phyloP scores from a whole-genome alignment of 2,797 vertebrate genomes.

The Macropus fuliginosus region DNA sequence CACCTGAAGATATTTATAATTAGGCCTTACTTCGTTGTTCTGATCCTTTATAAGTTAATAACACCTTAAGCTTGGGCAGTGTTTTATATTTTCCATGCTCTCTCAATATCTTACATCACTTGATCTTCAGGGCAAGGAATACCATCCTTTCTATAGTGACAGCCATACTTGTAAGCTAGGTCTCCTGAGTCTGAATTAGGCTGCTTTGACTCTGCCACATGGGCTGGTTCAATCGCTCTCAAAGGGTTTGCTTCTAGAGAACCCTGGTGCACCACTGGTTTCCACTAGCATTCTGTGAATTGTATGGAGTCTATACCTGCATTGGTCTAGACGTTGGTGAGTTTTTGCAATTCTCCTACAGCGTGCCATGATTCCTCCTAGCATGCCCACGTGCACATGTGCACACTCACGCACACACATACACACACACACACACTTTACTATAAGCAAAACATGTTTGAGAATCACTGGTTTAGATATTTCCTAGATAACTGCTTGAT shows the following conservation, averaged over 20 bases:
- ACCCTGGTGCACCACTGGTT: neutral
- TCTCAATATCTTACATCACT: neutral
- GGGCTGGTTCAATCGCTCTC: neutral
- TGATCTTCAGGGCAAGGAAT: neutral
- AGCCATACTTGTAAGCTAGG: neutral
- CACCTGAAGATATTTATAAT: neutral
- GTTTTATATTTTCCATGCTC: neutral
- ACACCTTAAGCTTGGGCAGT: neutral
- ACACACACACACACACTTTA: neutral
- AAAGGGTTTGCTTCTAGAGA: neutral
- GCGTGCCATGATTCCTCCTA: neutral
- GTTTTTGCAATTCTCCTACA: neutral
- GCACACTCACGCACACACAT: neutral
- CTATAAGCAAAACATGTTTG: neutral
- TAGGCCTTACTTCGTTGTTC: neutral
- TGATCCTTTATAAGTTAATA: neutral
- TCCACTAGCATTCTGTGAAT: neutral
- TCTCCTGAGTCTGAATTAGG: neutral
- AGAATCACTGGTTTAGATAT: neutral
- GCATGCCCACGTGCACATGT: neutral
- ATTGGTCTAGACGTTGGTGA: neutral
- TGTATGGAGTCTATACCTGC: neutral
- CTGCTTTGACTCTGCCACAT: neutral
- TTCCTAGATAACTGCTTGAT: neutral
- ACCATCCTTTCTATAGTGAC: neutral